Base-by-base conservation (phyloP, 2,888 invertebrate species). In the Bugula neritina region DNA sequence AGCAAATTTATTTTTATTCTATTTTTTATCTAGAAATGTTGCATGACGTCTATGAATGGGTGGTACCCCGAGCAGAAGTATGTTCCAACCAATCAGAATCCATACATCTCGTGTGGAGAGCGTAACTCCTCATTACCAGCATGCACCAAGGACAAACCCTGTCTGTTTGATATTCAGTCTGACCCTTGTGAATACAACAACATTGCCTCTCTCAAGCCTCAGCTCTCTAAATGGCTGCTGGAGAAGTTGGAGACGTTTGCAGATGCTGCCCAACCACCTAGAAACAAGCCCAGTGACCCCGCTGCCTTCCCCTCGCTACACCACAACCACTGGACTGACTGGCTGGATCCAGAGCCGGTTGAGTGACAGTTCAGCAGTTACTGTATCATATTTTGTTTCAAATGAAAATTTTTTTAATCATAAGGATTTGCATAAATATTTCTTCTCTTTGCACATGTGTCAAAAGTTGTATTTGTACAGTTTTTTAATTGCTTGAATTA, bases 141-240 rank as follows among this genome's bases (percentile, higher is more conserved):
- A 13, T 63, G 63, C n/a, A 63, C 63, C 34, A 13, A 27, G 31
- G 63, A 63, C 31, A 63, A 63, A 31, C 31, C 27, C 27, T 63
- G 63, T 63, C 31, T 63, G 31, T 63, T 63, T 63, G 63, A 63
- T n/a, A 13, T 63, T 10, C 13, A 27, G 31, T 25, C 63, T 13
- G 63, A 63, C 31, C 63, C 63, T 2, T 63, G 63, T 63, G 63
- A 63, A 63, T 63, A 63, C 31, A 63, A 63, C 31, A 63, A 63
- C 27, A 29, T 63, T 17, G 63, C 63, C 10, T 63, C 63, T 63
- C 63, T 63, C 31, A 63, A 31, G 5, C 63, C 63, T 63, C 5
- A 63, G 13, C 34, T 63, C 29, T 63, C 63, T 10, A 27, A 63
- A 31, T 17, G 31, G 17, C n/a, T 63, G 63, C 31, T 31, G 27